These are phyloP conservation scores for Pardalotus punctatus DNA, from an alignment of 2,113 vertebrate species.

Conservation along the genomic window DNA sequence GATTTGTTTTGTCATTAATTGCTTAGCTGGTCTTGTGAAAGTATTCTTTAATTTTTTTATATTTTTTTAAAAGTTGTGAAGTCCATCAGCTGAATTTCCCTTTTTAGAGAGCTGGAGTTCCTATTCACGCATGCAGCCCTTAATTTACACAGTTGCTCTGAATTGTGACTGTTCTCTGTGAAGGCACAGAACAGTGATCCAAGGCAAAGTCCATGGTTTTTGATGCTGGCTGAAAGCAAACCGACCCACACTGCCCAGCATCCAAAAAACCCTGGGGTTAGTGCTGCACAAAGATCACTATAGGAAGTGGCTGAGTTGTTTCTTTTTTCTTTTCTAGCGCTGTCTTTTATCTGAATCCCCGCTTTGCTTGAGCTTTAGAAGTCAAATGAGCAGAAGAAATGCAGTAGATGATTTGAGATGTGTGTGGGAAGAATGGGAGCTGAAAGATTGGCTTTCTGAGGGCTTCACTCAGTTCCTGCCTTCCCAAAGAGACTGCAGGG, in stretches of 20 bases:
- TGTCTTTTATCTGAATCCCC: slow-evolving; percentile 48
- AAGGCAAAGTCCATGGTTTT: not conserved
- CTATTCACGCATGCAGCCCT: not conserved
- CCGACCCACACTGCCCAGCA: not conserved
- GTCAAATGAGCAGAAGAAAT: slow-evolving; percentile 67
- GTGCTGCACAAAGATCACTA: slow-evolving; percentile 41
- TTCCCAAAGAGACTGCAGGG: not conserved
- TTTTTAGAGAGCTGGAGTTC: not conserved
- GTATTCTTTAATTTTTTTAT: not conserved
- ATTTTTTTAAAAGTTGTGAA: not conserved
- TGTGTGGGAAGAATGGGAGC: slow-evolving; percentile 53
- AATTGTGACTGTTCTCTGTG: not conserved
- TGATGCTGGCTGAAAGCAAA: slow-evolving; percentile 18
- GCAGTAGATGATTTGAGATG: slow-evolving; percentile 53
- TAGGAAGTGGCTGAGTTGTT: slow-evolving; percentile 4
- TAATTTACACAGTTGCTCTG: not conserved
- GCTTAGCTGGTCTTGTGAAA: not conserved
- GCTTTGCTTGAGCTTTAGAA: slow-evolving; percentile 58
- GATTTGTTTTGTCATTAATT: not conserved
- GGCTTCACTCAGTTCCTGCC: slow-evolving; percentile 47
- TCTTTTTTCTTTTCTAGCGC: not conserved
- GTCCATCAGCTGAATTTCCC: not conserved
- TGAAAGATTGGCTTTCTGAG: slow-evolving; percentile 44
- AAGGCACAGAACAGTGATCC: not conserved
- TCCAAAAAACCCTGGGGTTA: slow-evolving; percentile 44